Evolutionary conservation across 2,888 invertebrate species (phyloP), one percentile per base, ranked within the genome.

Genomic region (Philereme vetulata): DNA sequence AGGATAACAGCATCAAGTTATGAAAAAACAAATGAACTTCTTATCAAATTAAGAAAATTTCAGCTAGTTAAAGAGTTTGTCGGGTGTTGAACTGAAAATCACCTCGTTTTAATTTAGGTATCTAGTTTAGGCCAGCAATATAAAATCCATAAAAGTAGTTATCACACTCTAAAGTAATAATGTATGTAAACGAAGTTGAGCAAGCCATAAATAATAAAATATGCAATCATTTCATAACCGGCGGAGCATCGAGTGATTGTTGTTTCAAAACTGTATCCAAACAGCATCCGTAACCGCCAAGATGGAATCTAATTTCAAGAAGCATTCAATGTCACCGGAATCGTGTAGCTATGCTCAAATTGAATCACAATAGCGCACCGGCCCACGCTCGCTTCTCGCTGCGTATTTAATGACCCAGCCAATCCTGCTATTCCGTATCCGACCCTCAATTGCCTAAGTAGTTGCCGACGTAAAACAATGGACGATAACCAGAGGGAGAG

Each of bases 301-400:
- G 74, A 77, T 74, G 75, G 76, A 81, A 84, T 82, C 78, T 77
- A 75, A 81, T 86, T 86, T 84, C 74, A 69, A 84, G 85, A 88
- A 86, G 77, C 77, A 76, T 85, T 86, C 85, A 86, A 86, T 86
- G 87, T 85, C 85, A 76, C 78, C 72, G 77, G 77, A 80, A 81
- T 78, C 77, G 77, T 79, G 78, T 77, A 79, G 77, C 76, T 75
- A 76, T 82, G 78, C 78, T 84, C 79, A 78, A 80, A 83, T 83
- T 75, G 77, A 78, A 81, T 80, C 76, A 86, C 84, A 86, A 87
- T 88, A 78, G 84, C 76, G 76, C 73, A 71, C 82, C 82, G 70
- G 77, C 87, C 85, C 81, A 88, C 87, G 83, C 84, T 66, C 64
- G 69, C 72, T 65, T 70, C 72, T 73, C 74, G 70, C 60, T 67